Conservation (phyloP, 2,113 vertebrate genomes). For the Trematocara macrostoma region DNA sequence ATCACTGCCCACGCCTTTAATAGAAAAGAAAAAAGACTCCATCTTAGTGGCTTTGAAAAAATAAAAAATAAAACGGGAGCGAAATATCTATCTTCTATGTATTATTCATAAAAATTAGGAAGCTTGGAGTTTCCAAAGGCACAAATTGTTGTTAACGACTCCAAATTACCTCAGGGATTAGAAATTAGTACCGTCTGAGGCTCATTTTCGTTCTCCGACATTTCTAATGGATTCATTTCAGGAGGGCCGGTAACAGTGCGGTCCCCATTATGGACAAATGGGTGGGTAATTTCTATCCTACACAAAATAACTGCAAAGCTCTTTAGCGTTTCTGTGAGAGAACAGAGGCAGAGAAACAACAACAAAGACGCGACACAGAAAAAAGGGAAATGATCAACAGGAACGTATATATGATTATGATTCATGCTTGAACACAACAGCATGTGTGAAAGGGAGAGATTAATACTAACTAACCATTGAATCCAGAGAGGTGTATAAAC, state of each 20-base stretch:
- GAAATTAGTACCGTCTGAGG: constrained; percentile 31
- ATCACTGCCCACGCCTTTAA: neutral
- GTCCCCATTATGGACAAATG: constrained; percentile 25
- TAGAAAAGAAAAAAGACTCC: neutral
- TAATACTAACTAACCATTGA: neutral
- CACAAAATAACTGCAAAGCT: constrained; percentile 22
- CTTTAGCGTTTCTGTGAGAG: neutral
- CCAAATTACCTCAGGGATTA: constrained; percentile 38
- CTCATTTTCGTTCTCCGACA: constrained; percentile 25
- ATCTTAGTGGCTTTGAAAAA: neutral
- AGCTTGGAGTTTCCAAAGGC: constrained; percentile 28
- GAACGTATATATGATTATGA: neutral
- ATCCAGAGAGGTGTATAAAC: neutral
- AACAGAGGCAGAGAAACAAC: neutral
- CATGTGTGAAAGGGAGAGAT: neutral
- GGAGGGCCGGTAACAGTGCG: constrained; percentile 5
- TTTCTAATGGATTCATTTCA: constrained; percentile 55
- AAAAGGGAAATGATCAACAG: neutral
- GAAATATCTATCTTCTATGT: constrained; percentile 15
- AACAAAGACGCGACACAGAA: neutral
- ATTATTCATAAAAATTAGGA: constrained; percentile 42
- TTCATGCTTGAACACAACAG: neutral
- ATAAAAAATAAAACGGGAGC: neutral
- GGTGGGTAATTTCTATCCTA: constrained; percentile 14
- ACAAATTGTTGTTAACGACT: constrained; percentile 49